Evolutionary conservation across 2,888 invertebrate genomes (phyloP).

Genomic region (Ormyrus rosae): DNA sequence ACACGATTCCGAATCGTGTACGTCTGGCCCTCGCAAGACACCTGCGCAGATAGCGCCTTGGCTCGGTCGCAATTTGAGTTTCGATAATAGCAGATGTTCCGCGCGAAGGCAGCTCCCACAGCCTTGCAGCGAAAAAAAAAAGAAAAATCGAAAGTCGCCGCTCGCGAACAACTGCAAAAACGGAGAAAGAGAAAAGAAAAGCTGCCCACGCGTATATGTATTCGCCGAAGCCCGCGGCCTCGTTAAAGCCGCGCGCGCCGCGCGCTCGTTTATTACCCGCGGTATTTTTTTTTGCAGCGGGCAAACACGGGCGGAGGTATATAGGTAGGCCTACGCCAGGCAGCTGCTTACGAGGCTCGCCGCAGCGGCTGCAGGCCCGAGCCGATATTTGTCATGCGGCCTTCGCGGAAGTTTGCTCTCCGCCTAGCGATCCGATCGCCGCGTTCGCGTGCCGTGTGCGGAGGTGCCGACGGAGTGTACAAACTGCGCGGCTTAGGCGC

Average conservation of each 20-base stretch:
- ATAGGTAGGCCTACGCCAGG: neutral
- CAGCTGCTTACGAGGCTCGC: constrained; percentile 20
- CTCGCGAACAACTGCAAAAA: neutral
- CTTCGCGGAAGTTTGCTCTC: constrained; percentile 34
- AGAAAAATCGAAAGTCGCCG: neutral
- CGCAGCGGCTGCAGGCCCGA: neutral
- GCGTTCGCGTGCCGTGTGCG: too few species aligned
- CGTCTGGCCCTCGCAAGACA: neutral
- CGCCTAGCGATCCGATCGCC: constrained; percentile 17
- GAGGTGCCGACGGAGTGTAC: constrained; percentile 1
- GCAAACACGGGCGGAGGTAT: too few species aligned
- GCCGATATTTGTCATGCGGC: constrained; percentile 45
- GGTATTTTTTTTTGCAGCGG: too few species aligned
- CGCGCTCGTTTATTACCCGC: constrained; percentile 11
- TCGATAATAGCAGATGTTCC: constrained; percentile 36
- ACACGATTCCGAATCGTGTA: neutral
- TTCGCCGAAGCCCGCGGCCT: neutral
- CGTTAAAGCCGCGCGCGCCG: constrained; percentile 1
- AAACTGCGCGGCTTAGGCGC: constrained; percentile 39
- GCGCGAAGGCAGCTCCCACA: too few species aligned
- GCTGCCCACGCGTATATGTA: neutral
- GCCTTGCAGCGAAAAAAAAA: neutral
- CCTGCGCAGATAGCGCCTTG: constrained; percentile 4
- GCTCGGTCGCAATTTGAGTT: constrained; percentile 23
- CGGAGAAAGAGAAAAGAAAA: neutral